Percentiles rank a stretch among this genome's conserved stretches.
phyloP scores from a whole-genome alignment of 2,113 vertebrate species.

The Seriola quinqueradiata region DNA sequence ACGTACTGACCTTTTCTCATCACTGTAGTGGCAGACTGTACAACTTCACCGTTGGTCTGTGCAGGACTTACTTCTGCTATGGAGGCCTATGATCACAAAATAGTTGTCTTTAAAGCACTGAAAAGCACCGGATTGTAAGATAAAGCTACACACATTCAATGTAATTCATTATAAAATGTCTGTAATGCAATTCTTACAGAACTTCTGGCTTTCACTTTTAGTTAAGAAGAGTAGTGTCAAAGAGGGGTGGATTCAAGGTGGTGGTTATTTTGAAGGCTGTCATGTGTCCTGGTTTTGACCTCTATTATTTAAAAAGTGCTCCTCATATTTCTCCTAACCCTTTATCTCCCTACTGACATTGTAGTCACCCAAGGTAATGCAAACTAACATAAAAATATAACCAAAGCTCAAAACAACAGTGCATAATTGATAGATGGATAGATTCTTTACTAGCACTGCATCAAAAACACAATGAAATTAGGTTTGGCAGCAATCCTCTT shows the following conservation, averaged over 20 bases:
- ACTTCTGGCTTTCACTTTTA: too few species aligned
- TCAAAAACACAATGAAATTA: too few species aligned
- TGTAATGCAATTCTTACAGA: not conserved
- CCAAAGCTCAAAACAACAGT: not conserved
- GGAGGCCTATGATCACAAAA: conserved; percentile 65
- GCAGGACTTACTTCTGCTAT: conserved; percentile 72
- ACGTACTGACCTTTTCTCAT: conserved; percentile 86
- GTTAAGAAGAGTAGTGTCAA: not conserved
- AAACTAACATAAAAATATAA: not conserved
- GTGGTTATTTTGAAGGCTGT: not conserved
- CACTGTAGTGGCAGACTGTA: conserved; percentile 84
- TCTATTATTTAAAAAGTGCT: not conserved
- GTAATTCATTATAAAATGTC: too few species aligned
- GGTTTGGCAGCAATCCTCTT: too few species aligned
- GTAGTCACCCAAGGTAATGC: not conserved
- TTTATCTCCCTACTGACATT: not conserved
- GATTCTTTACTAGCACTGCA: too few species aligned
- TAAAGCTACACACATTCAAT: not conserved
- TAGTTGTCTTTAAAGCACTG: not conserved
- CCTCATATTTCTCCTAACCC: not conserved
- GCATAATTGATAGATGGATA: not conserved
- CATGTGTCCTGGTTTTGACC: not conserved
- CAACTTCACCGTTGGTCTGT: conserved; percentile 93
- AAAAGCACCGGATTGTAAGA: not conserved
- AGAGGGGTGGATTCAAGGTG: not conserved